Base-by-base conservation (phyloP, 2,888 invertebrate genomes). In the Trichogramma dendrolimi region DNA sequence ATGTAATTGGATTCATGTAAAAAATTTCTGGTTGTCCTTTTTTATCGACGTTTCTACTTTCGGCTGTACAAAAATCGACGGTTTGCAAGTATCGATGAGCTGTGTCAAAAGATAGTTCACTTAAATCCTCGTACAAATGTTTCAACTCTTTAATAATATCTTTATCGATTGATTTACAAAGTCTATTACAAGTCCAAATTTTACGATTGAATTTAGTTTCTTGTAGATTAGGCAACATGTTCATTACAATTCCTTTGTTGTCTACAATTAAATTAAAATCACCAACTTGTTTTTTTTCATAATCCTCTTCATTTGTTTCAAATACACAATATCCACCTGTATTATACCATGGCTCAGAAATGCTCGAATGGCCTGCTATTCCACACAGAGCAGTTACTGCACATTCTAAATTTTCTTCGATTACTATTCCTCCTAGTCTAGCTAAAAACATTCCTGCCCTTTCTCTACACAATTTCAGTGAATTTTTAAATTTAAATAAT, bases 301-400 rank as follows among this genome's bases (percentile, higher is more conserved):
- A 43, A 43, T 8, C 6, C 6, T 43, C 6, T 43, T 43, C 43
- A 6, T 6, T 43, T 6, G 6, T 43, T 43, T 43, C 6, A 43
- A 43, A 10, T 14, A 56, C 47, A 40, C 50, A 38, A 57, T 57
- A 57, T 5, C 38, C 14, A 8, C 27, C 49, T 11, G 11, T 43
- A 46, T 58, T 42, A 58, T 64, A 67, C 60, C 57, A 68, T 39
- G 61, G 10, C 41, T 68, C 68, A 1, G 66, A 52, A 8, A 64
- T 59, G 4, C 64, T 47, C 10, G 57, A 66, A 55, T 68, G 67
- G 41, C 62, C 58, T 42, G 63, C 55, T 40, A 4, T 1, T 10
- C 62, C 63, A 55, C 67, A 67, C 8, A 68, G 27, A 51, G 59
- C 54, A 27, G 50, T 38, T 39, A 67, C 42, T 57, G 62, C 49